Evolutionary conservation across 2,888 invertebrate species (phyloP), one percentile per base, ranked within the genome.

Genomic region (Megastigmus dorsalis): DNA sequence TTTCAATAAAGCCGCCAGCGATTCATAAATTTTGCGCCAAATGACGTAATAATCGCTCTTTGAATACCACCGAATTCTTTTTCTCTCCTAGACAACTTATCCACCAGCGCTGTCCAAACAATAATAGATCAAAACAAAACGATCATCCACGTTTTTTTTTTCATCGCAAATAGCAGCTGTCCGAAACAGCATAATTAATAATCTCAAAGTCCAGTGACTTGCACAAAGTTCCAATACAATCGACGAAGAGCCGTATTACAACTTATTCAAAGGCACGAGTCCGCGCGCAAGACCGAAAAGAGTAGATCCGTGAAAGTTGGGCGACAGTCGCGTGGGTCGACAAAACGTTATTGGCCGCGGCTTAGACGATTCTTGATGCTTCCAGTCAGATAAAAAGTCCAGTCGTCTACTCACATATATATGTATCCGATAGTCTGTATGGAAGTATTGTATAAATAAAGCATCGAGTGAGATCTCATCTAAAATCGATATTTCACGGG

Each of bases 391-490:
- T 41, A 57, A 15, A 57, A n/a, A 5, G 30, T 38, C 20, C 48
- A 36, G 7, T 28, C 15, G 26, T 10, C 36, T 20, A 38, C 63
- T 7, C 36, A 18, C 23, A 15, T 15, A 18, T 23, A 36, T 36
- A 36, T n/a, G n/a, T 18, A 18, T 18, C n/a, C 15, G 26, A 28
- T 26, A 54, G 18, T 20, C 38, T 5, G 13, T 18, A 15, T 60
- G 62, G n/a, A n/a, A n/a, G n/a, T n/a, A 69, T 62, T 69, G 52
- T 43, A 62, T 69, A 69, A 60, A 62, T 52, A 69, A 69, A 38
- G 13, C 26, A 30, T 7, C n/a, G 6, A n/a, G n/a, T n/a, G n/a
- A 48, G 26, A 52, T 60, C 23, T 28, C 23, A 60, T 62, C 59
- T 59, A 38, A 52, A 50, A 48, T 62, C 63, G 48, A 63, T 71